A percentile compares a stretch with the other conserved stretches of the same genome.
These are phyloP conservation scores for Macrostomum lignano DNA, from an alignment of 1,140 invertebrate genomes.

Conservation along the genomic window DNA sequence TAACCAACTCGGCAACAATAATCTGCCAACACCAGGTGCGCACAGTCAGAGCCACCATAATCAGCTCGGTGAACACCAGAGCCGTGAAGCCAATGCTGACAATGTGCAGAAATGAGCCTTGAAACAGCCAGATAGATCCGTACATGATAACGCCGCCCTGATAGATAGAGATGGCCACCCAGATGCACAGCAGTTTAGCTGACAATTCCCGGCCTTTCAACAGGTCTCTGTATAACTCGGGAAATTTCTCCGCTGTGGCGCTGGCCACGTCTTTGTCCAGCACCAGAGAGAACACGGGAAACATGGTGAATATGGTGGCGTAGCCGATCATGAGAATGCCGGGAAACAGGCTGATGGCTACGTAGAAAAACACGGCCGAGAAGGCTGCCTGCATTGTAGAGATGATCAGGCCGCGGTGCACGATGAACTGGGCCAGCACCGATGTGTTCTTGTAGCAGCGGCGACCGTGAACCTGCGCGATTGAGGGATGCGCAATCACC, in stretches of 20 bases:
- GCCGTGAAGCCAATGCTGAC: constrained; percentile 93
- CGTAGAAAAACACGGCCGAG: constrained; percentile 90
- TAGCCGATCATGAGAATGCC: constrained; percentile 88
- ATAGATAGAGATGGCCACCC: constrained; percentile 92
- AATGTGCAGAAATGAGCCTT: constrained; percentile 88
- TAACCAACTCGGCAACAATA: constrained; percentile 70
- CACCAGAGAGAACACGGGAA: constrained; percentile 72
- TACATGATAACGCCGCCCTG: constrained; percentile 99
- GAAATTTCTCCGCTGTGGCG: constrained; percentile 65
- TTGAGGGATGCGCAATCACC: too few species aligned
- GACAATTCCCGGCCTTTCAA: constrained; percentile 42
- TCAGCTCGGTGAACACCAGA: constrained; percentile 75
- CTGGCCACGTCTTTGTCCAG: constrained; percentile 82
- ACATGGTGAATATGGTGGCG: constrained; percentile 86
- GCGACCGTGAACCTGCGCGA: constrained; percentile 2
- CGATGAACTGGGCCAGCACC: constrained; percentile 81
- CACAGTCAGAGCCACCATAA: constrained; percentile 90
- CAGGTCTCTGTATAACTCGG: constrained; percentile 84
- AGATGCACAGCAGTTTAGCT: constrained; percentile 94
- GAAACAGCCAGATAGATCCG: constrained; percentile 74
- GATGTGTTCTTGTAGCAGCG: constrained; percentile 71
- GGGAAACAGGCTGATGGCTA: constrained; percentile 81
- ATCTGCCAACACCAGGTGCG: constrained; percentile 47
- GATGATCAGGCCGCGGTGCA: constrained; percentile 87
- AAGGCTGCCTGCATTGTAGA: constrained; percentile 96